phyloP scores from a whole-genome alignment of 2,888 invertebrate species.

The Capitulum mitella region DNA sequence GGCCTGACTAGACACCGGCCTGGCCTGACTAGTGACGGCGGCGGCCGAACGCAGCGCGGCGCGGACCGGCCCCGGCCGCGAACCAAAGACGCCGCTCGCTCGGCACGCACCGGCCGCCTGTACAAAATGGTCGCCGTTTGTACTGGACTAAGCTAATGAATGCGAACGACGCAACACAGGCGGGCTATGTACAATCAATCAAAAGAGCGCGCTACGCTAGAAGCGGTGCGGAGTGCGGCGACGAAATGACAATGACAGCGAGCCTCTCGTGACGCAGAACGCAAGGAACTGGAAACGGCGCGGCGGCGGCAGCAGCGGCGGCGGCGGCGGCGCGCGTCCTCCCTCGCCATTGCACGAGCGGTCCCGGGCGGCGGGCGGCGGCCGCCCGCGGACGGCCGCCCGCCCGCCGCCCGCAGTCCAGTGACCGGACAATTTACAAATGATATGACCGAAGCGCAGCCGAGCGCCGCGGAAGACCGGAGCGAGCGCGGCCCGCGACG shows the following conservation, averaged over 20 bases:
- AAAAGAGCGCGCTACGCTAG: not conserved
- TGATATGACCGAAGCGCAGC: not conserved
- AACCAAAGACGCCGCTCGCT: not conserved
- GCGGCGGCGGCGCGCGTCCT: not conserved
- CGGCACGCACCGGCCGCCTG: not conserved
- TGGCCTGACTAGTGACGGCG: not conserved
- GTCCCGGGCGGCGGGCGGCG: not conserved
- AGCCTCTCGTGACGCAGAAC: not conserved
- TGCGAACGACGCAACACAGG: not conserved
- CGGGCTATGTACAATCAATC: not conserved
- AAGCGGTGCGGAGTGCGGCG: not conserved
- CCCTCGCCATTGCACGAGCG: not conserved
- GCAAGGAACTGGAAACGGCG: not conserved
- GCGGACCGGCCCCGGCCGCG: too few species aligned
- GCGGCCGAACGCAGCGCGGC: not conserved
- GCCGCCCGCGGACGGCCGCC: not conserved
- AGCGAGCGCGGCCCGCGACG: not conserved
- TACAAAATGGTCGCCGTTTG: slow-evolving; percentile 14
- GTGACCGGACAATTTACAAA: not conserved
- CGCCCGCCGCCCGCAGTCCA: too few species aligned
- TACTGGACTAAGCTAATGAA: slow-evolving; percentile 14
- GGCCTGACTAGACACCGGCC: not conserved
- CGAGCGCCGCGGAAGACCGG: not conserved
- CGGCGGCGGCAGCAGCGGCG: not conserved
- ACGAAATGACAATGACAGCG: not conserved